Percentiles rank a stretch among this genome's conserved stretches.
Evolutionary conservation across 2,888 invertebrate species (phyloP).

Genomic region (Rhingia campestris): DNA sequence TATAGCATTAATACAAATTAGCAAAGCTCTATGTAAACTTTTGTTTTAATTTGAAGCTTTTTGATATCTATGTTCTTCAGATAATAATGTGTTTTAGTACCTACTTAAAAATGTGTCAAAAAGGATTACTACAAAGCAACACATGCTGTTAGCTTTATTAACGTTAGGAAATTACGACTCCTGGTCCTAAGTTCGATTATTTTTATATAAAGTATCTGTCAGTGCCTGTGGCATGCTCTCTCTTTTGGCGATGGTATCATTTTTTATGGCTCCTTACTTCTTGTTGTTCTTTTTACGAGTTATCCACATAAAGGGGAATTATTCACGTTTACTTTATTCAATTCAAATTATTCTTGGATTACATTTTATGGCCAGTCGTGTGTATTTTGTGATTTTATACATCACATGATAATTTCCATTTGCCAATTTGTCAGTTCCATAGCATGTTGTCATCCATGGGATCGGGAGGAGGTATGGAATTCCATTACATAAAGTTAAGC

Average conservation of each 20-base stretch:
- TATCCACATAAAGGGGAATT: conserved; percentile 25
- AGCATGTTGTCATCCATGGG: not conserved
- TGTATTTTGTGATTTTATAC: conserved; percentile 50
- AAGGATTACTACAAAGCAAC: no score
- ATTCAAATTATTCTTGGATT: conserved; percentile 47
- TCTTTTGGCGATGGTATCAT: conserved; percentile 18
- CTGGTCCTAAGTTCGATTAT: not conserved
- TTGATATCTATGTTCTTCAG: no score
- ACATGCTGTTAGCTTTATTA: not conserved
- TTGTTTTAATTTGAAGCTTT: no score
- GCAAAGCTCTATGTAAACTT: no score
- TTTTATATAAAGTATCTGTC: conserved; percentile 9
- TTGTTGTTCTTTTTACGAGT: conserved; percentile 31
- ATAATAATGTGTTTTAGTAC: no score
- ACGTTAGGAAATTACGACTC: not conserved
- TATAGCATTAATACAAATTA: no score
- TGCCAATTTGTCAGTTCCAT: conserved; percentile 14
- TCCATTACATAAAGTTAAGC: conserved; percentile 36
- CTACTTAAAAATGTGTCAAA: no score
- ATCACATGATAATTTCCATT: conserved; percentile 37
- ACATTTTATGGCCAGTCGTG: conserved; percentile 47
- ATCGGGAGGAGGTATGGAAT: conserved; percentile 6
- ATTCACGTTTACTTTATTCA: conserved; percentile 34
- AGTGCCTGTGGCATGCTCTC: conserved; percentile 12
- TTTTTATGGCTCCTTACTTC: conserved; percentile 31